These are phyloP conservation scores for Acanthosepion pharaonis DNA, from an alignment of 2,888 invertebrate genomes.

Conservation along the genomic window DNA sequence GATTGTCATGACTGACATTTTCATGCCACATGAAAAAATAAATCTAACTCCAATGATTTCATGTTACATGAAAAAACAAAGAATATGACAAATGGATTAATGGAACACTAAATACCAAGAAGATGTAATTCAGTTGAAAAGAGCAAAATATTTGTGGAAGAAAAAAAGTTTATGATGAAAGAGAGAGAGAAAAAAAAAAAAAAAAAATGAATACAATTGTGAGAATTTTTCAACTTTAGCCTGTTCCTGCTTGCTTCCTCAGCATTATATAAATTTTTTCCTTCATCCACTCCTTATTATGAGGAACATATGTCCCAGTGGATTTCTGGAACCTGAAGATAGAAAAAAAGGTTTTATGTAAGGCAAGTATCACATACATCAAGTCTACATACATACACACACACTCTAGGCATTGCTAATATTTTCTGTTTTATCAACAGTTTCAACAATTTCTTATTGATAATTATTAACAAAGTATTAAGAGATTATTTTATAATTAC, in stretches of 20 bases:
- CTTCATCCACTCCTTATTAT: slow-evolving; percentile 99
- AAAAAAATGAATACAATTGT: neutral
- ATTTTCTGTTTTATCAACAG: too few species aligned
- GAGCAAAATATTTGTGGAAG: neutral
- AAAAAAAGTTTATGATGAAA: slow-evolving; percentile 15
- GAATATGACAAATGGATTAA: neutral
- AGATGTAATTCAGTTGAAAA: neutral
- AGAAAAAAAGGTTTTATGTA: neutral
- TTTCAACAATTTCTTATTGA: too few species aligned
- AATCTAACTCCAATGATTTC: neutral
- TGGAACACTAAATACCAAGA: neutral
- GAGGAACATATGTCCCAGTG: slow-evolving; percentile 96
- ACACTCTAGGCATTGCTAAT: too few species aligned
- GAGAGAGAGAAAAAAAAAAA: neutral
- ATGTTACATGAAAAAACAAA: neutral
- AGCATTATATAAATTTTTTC: slow-evolving; percentile 97
- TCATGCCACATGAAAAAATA: slow-evolving; percentile 13
- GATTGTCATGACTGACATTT: neutral
- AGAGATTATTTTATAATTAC: too few species aligned
- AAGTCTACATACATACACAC: too few species aligned
- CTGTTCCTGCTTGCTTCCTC: slow-evolving; percentile 83
- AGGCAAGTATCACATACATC: too few species aligned
- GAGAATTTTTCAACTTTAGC: neutral
- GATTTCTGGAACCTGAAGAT: slow-evolving; percentile 85
- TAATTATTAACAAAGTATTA: too few species aligned